Evolutionary conservation across 2,888 invertebrate species (phyloP).

Genomic region (Drosophila mimica): DNA sequence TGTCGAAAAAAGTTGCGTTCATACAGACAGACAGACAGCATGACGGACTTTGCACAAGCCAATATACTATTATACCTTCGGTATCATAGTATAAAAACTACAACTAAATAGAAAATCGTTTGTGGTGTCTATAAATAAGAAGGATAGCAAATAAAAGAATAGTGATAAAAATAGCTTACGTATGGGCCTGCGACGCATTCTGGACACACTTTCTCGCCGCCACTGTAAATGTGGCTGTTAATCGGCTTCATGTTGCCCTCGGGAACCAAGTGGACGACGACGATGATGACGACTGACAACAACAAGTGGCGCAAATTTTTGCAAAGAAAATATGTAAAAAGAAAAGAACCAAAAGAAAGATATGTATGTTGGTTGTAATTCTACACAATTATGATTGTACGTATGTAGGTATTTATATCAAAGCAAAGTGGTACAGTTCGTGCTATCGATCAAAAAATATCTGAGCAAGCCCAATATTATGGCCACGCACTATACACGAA

Average conservation of each 20-base stretch:
- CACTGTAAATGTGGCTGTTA: conserved; percentile 64
- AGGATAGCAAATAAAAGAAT: conserved; percentile 32
- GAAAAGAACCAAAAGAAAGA: conserved; percentile 64
- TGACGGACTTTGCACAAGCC: too few species aligned
- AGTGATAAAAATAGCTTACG: conserved; percentile 76
- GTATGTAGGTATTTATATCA: conserved; percentile 32
- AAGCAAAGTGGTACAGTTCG: conserved; percentile 27
- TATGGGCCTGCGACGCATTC: conserved; percentile 76
- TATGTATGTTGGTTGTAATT: conserved; percentile 32
- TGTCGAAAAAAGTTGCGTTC: too few species aligned
- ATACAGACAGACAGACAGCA: too few species aligned
- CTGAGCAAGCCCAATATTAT: conserved; percentile 19
- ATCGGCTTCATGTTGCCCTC: conserved; percentile 61
- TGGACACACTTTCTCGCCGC: conserved; percentile 70
- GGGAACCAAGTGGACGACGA: conserved; percentile 24
- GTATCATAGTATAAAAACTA: neutral
- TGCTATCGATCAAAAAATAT: neutral
- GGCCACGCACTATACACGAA: conserved; percentile 31
- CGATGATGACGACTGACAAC: conserved; percentile 41
- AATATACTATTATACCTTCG: too few species aligned
- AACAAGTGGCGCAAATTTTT: conserved; percentile 65
- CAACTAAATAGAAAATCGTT: conserved; percentile 4
- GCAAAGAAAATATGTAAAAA: conserved; percentile 57
- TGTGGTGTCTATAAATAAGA: conserved; percentile 43
- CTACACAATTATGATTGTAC: conserved; percentile 19